Conservation (phyloP, 2,888 invertebrate species). For the Caenorhabditis plicata region DNA sequence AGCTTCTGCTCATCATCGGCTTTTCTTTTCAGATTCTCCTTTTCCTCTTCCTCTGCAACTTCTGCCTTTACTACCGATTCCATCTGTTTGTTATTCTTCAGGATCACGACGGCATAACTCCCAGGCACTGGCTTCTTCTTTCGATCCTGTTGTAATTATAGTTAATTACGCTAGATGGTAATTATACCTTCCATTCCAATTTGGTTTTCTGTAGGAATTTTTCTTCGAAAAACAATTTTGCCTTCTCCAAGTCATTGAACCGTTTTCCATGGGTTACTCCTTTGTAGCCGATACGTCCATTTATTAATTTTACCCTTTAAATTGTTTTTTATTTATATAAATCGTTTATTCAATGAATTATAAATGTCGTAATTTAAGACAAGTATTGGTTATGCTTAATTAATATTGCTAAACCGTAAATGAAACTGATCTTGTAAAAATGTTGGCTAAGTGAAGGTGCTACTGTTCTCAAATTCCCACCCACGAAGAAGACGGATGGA, state of each 20-base stretch:
- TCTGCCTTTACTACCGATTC: slow-evolving; percentile 3
- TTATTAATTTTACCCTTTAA: slow-evolving; percentile 29
- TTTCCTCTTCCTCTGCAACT: slow-evolving; percentile 4
- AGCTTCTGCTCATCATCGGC: neutral
- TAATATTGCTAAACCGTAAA: no score
- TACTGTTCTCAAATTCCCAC: no score
- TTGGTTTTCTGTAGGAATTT: slow-evolving; percentile 23
- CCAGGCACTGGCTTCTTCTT: slow-evolving; percentile 16
- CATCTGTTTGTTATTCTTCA: slow-evolving; percentile 1
- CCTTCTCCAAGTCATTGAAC: slow-evolving; percentile 8
- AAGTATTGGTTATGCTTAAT: no score
- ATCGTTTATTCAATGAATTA: slow-evolving; percentile 1
- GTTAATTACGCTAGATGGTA: neutral
- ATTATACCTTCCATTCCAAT: slow-evolving; percentile 13
- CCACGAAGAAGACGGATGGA: no score
- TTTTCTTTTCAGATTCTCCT: slow-evolving; percentile 2
- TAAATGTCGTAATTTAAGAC: no score
- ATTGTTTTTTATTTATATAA: neutral
- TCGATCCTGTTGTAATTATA: slow-evolving; percentile 1
- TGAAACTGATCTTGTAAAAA: no score
- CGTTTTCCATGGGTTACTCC: slow-evolving; percentile 20
- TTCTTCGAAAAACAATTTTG: slow-evolving; percentile 12
- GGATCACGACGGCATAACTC: slow-evolving; percentile 26
- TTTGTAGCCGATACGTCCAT: slow-evolving; percentile 28
- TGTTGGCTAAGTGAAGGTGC: no score